Percentiles rank a stretch among this genome's conserved stretches.
Conservation (phyloP, 2,113 vertebrate genomes). For the Trochalopteron elliotii region DNA sequence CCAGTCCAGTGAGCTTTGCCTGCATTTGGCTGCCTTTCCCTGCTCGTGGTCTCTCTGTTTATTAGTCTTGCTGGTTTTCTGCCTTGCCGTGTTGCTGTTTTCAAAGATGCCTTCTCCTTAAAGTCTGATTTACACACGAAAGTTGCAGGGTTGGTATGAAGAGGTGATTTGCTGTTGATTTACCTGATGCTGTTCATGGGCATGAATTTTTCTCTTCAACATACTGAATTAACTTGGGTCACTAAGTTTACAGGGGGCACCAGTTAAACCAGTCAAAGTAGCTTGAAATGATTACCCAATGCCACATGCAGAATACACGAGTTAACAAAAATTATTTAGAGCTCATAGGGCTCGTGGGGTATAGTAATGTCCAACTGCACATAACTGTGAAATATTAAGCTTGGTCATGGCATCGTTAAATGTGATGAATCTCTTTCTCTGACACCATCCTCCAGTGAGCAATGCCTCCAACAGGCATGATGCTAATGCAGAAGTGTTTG, state of each 20-base stretch:
- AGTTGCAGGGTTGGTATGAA: not conserved
- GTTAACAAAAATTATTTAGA: slow-evolving; percentile 36
- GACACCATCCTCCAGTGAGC: not conserved
- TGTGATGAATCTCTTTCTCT: slow-evolving; percentile 5
- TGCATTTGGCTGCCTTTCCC: not conserved
- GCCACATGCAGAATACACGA: not conserved
- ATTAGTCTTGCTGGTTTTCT: not conserved
- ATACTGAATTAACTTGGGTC: not conserved
- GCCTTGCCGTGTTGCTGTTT: not conserved
- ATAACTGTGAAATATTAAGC: slow-evolving; percentile 35
- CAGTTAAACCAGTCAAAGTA: slow-evolving; percentile 2
- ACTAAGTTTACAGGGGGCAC: not conserved
- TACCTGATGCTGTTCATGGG: not conserved
- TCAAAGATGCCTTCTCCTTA: not conserved
- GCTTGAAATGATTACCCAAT: not conserved
- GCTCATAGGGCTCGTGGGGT: not conserved
- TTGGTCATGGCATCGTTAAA: not conserved
- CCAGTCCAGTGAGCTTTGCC: not conserved
- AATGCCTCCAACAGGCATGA: not conserved
- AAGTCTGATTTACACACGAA: accelerated
- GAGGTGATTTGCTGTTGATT: not conserved
- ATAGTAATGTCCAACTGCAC: not conserved
- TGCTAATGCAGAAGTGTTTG: not conserved
- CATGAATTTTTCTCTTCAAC: not conserved
- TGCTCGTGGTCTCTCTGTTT: not conserved